Evolutionary conservation across 2,797 vertebrate species (phyloP).

Genomic region (Sebastes hubbsi): DNA sequence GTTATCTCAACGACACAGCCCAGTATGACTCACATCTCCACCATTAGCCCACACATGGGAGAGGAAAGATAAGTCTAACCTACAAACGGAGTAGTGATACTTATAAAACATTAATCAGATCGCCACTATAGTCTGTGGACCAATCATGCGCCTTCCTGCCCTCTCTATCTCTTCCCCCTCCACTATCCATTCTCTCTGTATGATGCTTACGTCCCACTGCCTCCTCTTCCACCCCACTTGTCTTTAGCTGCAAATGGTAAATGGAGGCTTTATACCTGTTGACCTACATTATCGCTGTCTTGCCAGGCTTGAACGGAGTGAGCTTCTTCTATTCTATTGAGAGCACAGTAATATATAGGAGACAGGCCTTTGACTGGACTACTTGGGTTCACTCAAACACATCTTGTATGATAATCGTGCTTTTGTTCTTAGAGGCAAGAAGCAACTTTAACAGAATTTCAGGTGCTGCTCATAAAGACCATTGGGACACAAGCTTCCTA

Average conservation of each 20-base stretch:
- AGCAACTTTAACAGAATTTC: not conserved
- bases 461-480: not conserved
- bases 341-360: not conserved
- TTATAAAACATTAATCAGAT: conserved; percentile 74
- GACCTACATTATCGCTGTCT: conserved; percentile 61
- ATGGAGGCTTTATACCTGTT: conserved; percentile 62
- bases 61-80: conserved; percentile 65
- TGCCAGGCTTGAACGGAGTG: not conserved
- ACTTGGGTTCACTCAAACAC: not conserved
- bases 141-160: conserved; percentile 20
- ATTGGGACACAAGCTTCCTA: not conserved
- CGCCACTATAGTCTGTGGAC: conserved; percentile 30
- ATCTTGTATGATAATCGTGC: not conserved
- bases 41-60: conserved; percentile 53
- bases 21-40: conserved; percentile 45
- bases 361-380: not conserved
- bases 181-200: conserved; percentile 18
- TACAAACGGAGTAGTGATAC: conserved; percentile 56
- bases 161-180: conserved; percentile 6
- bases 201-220: conserved; percentile 27
- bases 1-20: conserved; percentile 66
- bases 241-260: conserved; percentile 43
- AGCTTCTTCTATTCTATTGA: not conserved
- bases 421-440: not conserved
- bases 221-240: conserved; percentile 60